These are phyloP conservation scores for Spodoptera picta DNA, from an alignment of 2,888 invertebrate genomes.

Conservation along the genomic window DNA sequence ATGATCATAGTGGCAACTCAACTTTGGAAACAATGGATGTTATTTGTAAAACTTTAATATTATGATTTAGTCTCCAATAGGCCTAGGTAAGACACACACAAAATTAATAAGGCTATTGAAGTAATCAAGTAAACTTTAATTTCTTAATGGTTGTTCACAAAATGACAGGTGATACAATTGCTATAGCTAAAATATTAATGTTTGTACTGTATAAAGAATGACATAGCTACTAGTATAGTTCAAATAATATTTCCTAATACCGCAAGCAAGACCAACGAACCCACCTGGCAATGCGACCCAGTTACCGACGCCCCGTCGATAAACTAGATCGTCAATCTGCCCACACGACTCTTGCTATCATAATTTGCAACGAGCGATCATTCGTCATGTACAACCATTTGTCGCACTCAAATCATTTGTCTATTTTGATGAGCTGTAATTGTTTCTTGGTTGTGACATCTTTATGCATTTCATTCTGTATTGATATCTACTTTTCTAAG, in stretches of 20 bases:
- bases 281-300: slow-evolving; percentile 58
- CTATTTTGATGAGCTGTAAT: slow-evolving; percentile 8
- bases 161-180: no score
- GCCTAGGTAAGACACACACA: no score
- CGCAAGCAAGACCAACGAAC: slow-evolving; percentile 37
- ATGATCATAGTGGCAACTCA: slow-evolving; percentile 20
- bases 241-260: slow-evolving; percentile 38
- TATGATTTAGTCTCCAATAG: slow-evolving; percentile 2
- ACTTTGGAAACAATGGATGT: background rate
- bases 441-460: background rate
- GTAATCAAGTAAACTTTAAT: no score
- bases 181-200: no score
- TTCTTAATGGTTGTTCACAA: no score
- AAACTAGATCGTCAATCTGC: slow-evolving; percentile 64
- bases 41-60: no score
- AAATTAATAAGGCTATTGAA: no score
- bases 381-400: slow-evolving; percentile 29
- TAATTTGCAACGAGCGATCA: slow-evolving; percentile 44
- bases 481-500: no score
- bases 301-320: slow-evolving; percentile 63
- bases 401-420: slow-evolving; percentile 23
- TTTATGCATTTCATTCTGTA: background rate
- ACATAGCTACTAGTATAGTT: slow-evolving; percentile 1
- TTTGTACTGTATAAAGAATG: background rate
- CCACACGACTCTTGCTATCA: slow-evolving; percentile 62